Base-by-base conservation (phyloP, 2,888 invertebrate species). In the Schrankia costaestrigalis region DNA sequence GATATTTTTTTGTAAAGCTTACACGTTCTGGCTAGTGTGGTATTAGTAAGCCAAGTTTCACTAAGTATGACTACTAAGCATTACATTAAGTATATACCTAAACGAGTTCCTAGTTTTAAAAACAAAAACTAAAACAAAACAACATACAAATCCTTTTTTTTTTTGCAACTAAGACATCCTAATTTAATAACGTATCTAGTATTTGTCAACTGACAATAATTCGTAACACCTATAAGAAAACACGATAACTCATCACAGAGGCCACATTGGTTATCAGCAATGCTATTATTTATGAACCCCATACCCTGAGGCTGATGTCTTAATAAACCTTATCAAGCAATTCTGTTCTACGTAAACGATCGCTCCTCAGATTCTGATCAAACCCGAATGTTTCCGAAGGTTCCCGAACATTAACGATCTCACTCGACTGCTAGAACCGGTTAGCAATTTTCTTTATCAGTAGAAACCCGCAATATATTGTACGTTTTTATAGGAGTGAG, bases 401-500 rank as follows among this genome's bases (percentile, higher is more conserved):
- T 7, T 21, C 13, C 27, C 31, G 25, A 25, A 28, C 28, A n/a
- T 11, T 13, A 13, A n/a, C 28, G 28, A 22, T 12, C 10, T 12
- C 22, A n/a, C 25, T 14, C 37, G 38, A 29, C 31, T 11, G 9
- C 3, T 10, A 10, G 17, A 3, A 11, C 14, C 23, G 9, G 3
- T 27, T 13, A 11, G 31, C 24, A 38, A 45, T 54, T 54, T 45
- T 21, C 34, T 31, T 47, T 57, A 43, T 46, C 50, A 26, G 26
- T 22, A 26, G 31, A 15, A 35, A 24, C 38, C n/a, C 37, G 11
- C 33, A 11, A 26, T 15, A 19, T 34, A 33, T 53, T 28, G 24
- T 23, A 15, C 25, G 22, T 5, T 27, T 27, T 26, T 25, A 13
- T 17, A 19, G 10, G n/a, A 14, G n/a, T 11, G 12, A 13, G 11